Evolutionary conservation across 2,888 invertebrate species (phyloP), one percentile per base, ranked within the genome.

Genomic region (Zeuzera pyrina): DNA sequence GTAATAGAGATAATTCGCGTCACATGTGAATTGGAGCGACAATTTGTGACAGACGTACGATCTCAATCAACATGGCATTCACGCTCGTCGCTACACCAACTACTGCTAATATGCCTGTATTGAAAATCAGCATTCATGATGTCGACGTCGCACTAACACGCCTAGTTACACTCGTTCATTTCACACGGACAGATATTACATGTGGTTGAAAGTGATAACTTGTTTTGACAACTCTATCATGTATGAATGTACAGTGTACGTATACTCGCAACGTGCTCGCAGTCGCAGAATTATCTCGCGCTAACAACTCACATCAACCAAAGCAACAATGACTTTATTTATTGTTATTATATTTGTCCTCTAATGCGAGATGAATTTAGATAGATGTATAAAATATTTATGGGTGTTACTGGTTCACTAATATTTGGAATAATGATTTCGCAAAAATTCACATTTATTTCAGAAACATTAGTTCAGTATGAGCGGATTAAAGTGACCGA

Each of bases 61-160:
- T 68, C 63, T 57, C 60, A 72, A 76, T 78, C 72, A 68, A 60
- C 59, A 79, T 77, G 66, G 62, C 67, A 68, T 72, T 72, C 78
- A 78, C 78, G 78, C 65, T 47, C 70, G 59, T 54, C 65, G 66
- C 64, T 63, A 57, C 63, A 62, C 49, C 68, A 68, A 67, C 66
- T 65, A 65, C 61, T 69, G 59, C 57, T 74, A 78, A 76, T 73
- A 67, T 57, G 56, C 49, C 54, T 40, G 51, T 64, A 76, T 73
- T 73, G 72, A 74, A 74, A 68, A 74, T 77, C 73, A 70, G 59
- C 67, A 72, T 70, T 67, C 72, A 66, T 46, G 45, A 42, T 57
- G 49, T 45, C 50, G 47, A 39, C 50, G 40, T 36, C 43, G 47
- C 52, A 47, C 41, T 48, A 43, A 53, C 54, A 52, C 57, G 55